Evolutionary conservation across 1,140 invertebrate genomes (phyloP), one percentile per base, ranked within the genome.

Genomic region (Drosophila sulfurigaster): DNA sequence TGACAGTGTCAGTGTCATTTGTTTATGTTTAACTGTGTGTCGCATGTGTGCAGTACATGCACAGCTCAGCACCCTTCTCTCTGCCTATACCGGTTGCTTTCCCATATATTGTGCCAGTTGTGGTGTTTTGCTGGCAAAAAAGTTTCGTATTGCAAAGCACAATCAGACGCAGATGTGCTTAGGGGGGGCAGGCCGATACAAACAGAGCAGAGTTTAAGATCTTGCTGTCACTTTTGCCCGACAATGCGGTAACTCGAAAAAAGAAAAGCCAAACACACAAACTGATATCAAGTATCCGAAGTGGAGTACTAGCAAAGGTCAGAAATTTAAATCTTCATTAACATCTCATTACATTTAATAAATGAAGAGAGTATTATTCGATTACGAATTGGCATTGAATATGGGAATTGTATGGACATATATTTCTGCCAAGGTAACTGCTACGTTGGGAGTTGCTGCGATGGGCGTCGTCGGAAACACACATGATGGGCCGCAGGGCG

Each of bases 111-210:
- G 54, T 56, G 30, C 52, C 48, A 65, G 77, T 65, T 59, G 79
- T 59, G 69, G 63, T 68, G 62, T 76, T 66, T 75, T 62, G 30
- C 49, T 75, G 62, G 32, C 13, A 56, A 38, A 72, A 72, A 82
- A 88, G 79, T 87, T 87, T 80, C 67, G 73, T 88, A 80, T 80
- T 88, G 69, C 79, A 82, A 82, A 86, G 82, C 66, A 87, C 83
- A 87, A 88, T 88, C 83, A 87, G 80, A 78, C 62, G 28, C 85
- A 89, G 80, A 78, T 88, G 85, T 81, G 89, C 75, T 79, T 78
- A 67, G 64, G 60, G 75, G 75, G 64, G 75, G 45, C 60, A 48
- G 41, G 30, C 38, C 59, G 41, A 63, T 52, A 76, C 69, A 66
- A 72, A 67, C 65, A 75, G 75, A 69, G 75, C 46, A 75, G 78